These are phyloP conservation scores for Campoplex nolae DNA, from an alignment of 2,888 invertebrate species.

Conservation along the genomic window DNA sequence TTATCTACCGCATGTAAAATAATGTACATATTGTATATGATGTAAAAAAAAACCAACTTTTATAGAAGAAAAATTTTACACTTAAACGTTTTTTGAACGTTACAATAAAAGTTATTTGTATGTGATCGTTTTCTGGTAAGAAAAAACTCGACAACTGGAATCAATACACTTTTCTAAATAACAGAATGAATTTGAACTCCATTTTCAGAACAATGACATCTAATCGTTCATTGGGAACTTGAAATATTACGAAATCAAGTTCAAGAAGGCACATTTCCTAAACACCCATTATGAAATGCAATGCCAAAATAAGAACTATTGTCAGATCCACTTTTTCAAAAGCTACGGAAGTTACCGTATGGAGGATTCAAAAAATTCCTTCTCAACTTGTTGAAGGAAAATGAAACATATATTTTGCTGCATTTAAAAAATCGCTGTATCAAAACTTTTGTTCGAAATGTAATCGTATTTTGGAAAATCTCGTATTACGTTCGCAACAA, in stretches of 20 bases:
- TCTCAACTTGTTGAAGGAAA: no score
- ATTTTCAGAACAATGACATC: background rate
- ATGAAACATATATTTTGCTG: no score
- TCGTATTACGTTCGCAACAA: no score
- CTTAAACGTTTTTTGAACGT: slow-evolving; percentile 77
- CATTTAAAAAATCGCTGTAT: no score
- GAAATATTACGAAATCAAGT: background rate
- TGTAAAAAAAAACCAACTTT: slow-evolving; percentile 77
- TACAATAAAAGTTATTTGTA: slow-evolving; percentile 66
- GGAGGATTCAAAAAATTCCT: no score
- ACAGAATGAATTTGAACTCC: background rate
- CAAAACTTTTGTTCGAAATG: no score
- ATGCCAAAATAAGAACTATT: background rate
- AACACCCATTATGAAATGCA: background rate
- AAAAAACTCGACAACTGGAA: background rate
- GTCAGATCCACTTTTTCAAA: background rate
- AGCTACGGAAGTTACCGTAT: no score
- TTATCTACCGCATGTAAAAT: slow-evolving; percentile 75
- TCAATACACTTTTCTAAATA: background rate
- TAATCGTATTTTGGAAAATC: no score
- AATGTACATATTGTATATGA: slow-evolving; percentile 82
- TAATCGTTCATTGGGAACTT: background rate
- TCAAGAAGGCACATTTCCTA: background rate
- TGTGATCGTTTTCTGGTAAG: slow-evolving; percentile 36
- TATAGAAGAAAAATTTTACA: slow-evolving; percentile 80